Evolutionary conservation across 2,113 vertebrate species (phyloP).

Genomic region (Phyllostomus hastatus): DNA sequence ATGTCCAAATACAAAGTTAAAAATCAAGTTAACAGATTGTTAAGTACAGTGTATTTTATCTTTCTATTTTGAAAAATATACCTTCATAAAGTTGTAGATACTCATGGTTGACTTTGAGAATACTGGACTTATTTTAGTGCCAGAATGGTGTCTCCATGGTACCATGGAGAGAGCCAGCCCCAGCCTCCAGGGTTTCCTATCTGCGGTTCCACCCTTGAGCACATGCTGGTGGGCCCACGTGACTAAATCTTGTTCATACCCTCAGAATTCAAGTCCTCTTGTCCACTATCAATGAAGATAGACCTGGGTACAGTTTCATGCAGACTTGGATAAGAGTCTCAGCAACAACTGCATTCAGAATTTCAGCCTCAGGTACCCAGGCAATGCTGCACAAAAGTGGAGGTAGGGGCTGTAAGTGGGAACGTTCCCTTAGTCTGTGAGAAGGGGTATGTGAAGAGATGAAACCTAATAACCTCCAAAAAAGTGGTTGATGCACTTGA

Average conservation of each 20-base stretch:
- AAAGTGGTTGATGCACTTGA: neutral
- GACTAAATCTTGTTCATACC: neutral
- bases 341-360: neutral
- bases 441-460: neutral
- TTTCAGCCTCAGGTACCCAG: neutral
- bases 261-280: neutral
- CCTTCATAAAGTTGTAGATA: neutral
- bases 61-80: neutral
- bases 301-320: neutral
- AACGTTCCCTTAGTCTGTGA: neutral
- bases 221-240: neutral
- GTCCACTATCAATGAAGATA: neutral
- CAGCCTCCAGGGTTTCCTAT: accelerated
- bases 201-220: neutral
- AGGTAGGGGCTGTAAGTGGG: neutral
- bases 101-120: neutral
- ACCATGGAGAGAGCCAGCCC: neutral
- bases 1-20: conserved; percentile 29
- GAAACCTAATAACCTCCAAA: neutral
- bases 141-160: neutral
- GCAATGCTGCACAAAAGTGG: neutral
- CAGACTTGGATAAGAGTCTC: neutral
- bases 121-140: neutral
- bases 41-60: neutral
- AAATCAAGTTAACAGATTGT: conserved; percentile 19